These are phyloP conservation scores for Pollimyrus isidori DNA, from an alignment of 2,113 vertebrate species.

Conservation along the genomic window DNA sequence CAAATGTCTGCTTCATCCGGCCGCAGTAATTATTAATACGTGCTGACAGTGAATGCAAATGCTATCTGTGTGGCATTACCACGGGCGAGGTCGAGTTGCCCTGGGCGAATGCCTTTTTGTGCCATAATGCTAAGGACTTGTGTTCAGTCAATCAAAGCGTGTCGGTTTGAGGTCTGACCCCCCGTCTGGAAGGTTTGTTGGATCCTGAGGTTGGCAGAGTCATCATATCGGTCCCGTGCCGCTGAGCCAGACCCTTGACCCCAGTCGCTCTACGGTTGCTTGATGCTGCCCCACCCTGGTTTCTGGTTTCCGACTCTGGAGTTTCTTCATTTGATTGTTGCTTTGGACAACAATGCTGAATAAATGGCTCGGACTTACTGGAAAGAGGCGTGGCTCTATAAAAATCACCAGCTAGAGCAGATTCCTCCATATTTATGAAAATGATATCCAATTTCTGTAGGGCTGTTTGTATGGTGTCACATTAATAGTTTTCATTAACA, in stretches of 20 bases:
- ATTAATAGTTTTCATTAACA: background rate
- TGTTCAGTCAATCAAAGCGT: background rate
- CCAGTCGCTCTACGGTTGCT: background rate
- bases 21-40: background rate
- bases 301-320: background rate
- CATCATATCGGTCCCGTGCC: background rate
- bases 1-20: background rate
- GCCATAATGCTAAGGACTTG: background rate
- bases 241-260: background rate
- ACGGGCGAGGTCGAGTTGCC: background rate
- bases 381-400: background rate
- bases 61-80: background rate
- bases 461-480: background rate
- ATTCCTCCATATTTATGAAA: background rate
- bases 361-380: background rate
- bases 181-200: background rate
- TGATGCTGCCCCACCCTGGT: background rate
- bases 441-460: background rate
- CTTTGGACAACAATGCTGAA: background rate
- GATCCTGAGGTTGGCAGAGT: background rate
- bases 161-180: background rate
- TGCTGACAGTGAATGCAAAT: background rate
- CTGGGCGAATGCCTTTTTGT: background rate
- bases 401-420: background rate
- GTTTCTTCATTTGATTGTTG: background rate